phyloP scores from a whole-genome alignment of 2,888 invertebrate genomes.

The Matsumyia berberina region DNA sequence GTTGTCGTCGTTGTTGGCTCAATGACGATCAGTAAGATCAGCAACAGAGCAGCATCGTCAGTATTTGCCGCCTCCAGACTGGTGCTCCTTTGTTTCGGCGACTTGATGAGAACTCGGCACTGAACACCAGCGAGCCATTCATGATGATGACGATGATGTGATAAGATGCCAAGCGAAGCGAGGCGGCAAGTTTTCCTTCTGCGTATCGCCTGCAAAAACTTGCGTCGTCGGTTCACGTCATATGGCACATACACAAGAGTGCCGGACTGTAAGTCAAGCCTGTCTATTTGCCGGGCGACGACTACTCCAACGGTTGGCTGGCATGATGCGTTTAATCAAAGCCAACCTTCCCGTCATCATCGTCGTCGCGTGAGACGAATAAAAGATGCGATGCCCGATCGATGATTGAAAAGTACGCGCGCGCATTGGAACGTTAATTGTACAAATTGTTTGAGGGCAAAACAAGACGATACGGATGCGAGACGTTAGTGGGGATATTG shows the following conservation, averaged over 20 bases:
- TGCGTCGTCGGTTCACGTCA: too few relatives aligned
- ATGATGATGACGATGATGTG: constrained; percentile 39
- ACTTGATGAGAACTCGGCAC: constrained; percentile 18
- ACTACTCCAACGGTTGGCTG: background rate
- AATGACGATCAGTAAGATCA: constrained; percentile 24
- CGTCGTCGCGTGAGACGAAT: constrained; percentile 57
- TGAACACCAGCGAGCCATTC: constrained; percentile 23
- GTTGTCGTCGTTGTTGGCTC: background rate
- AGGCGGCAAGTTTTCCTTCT: constrained; percentile 64
- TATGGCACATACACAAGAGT: constrained; percentile 43
- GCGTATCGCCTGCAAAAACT: too few relatives aligned
- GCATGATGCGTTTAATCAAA: constrained; percentile 57
- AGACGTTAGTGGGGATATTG: background rate
- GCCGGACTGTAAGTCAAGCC: constrained; percentile 35
- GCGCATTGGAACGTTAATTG: constrained; percentile 75
- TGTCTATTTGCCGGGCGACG: background rate
- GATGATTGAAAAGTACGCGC: constrained; percentile 74
- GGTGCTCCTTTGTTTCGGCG: constrained; percentile 7
- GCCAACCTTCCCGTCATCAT: constrained; percentile 29
- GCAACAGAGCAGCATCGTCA: too few relatives aligned
- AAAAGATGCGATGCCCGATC: constrained; percentile 53
- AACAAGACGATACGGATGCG: constrained; percentile 43
- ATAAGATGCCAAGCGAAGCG: constrained; percentile 49
- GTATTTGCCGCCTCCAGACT: constrained; percentile 23
- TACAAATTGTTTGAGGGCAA: constrained; percentile 75